Evolutionary conservation across 2,797 vertebrate species (phyloP).

Genomic region (Hylomyscus alleni): DNA sequence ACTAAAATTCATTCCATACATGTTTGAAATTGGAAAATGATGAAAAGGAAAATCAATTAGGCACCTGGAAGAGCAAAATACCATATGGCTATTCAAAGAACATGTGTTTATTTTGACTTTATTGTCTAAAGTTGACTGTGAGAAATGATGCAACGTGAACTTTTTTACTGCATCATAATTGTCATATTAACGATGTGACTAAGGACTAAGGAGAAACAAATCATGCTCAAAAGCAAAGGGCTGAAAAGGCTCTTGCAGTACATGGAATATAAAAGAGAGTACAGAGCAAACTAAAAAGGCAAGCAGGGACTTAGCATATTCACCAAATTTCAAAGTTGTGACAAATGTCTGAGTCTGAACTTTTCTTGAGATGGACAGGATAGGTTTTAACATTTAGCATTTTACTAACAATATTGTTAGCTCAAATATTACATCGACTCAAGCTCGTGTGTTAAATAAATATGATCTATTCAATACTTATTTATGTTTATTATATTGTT

Average conservation of each 20-base stretch:
- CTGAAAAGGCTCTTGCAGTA: fast-evolving
- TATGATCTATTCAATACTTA: neutral
- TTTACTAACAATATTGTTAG: neutral
- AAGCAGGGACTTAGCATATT: fast-evolving
- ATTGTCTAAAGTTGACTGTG: neutral
- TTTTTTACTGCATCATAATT: neutral
- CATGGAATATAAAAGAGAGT: neutral
- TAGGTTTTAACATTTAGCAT: neutral
- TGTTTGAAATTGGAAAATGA: neutral
- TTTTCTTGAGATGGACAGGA: neutral
- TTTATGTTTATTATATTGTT: neutral
- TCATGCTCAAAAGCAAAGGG: neutral
- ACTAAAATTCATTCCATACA: neutral
- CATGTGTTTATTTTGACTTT: neutral
- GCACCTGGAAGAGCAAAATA: neutral
- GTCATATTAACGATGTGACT: too few species aligned
- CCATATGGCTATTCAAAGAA: neutral
- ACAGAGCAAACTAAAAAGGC: neutral
- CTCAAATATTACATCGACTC: neutral
- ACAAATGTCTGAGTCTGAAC: neutral
- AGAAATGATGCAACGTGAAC: neutral
- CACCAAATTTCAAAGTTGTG: neutral
- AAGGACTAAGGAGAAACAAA: neutral
- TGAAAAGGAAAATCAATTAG: neutral
- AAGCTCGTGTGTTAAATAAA: neutral